Evolutionary conservation across 2,888 invertebrate species (phyloP).

Genomic region (Eupithecia inturbata): DNA sequence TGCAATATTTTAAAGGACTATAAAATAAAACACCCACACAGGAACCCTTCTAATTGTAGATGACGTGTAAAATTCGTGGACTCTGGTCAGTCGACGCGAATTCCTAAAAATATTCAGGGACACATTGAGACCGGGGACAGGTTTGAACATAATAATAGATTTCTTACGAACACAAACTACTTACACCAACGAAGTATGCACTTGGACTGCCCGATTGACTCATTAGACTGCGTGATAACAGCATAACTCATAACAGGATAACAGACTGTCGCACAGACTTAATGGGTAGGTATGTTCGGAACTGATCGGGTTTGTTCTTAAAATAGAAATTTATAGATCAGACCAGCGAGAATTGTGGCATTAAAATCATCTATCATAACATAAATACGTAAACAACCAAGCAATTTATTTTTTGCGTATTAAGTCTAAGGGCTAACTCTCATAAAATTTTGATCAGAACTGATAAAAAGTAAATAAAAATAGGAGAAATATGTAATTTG

Average conservation of each 20-base stretch:
- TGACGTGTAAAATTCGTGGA: slow-evolving; percentile 88
- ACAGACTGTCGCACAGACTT: slow-evolving; percentile 11
- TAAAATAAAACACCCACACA: neutral
- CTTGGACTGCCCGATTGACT: slow-evolving; percentile 17
- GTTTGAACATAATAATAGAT: neutral
- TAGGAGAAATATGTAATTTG: neutral
- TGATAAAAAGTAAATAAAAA: too few species aligned
- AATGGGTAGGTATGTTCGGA: slow-evolving; percentile 5
- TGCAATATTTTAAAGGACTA: neutral
- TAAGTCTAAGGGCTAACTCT: too few species aligned
- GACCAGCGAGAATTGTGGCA: neutral
- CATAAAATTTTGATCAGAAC: too few species aligned
- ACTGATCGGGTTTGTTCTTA: slow-evolving; percentile 6
- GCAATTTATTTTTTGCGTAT: too few species aligned
- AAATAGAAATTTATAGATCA: slow-evolving; percentile 5
- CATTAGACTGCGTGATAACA: slow-evolving; percentile 13
- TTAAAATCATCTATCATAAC: too few species aligned
- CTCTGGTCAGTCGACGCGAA: slow-evolving; percentile 98
- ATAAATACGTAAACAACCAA: too few species aligned
- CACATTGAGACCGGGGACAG: neutral
- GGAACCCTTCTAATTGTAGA: neutral
- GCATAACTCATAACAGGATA: slow-evolving; percentile 26
- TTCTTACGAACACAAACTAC: slow-evolving; percentile 5
- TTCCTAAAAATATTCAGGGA: slow-evolving; percentile 46
- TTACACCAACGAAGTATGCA: slow-evolving; percentile 18